phyloP scores from a whole-genome alignment of 1,140 invertebrate genomes.

The Homarus americanus region DNA sequence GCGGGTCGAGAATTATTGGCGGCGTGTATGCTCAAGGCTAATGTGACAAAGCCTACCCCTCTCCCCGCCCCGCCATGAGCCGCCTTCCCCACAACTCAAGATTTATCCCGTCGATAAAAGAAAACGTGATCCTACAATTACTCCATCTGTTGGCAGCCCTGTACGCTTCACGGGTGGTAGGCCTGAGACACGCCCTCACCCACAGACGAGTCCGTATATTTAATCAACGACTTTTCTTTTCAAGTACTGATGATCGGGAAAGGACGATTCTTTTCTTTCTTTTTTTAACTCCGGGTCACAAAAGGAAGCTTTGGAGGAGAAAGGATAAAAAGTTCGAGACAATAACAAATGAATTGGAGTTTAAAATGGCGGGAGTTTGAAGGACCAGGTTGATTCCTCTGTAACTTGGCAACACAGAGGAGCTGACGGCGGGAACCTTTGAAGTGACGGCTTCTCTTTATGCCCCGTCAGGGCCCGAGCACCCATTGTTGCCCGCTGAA shows the following conservation, averaged over 20 bases:
- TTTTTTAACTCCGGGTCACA: neutral
- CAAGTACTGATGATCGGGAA: conserved; percentile 1
- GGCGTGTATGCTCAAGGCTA: conserved; percentile 26
- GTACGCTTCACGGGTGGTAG: conserved; percentile 37
- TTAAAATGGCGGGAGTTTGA: conserved; percentile 17
- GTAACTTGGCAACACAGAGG: conserved; percentile 34
- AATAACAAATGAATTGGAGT: conserved; percentile 40
- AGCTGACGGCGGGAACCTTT: conserved; percentile 48
- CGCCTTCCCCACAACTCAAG: neutral
- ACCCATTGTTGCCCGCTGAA: conserved; percentile 52
- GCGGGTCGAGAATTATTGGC: conserved; percentile 1
- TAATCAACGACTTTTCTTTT: conserved; percentile 27
- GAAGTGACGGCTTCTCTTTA: conserved; percentile 68
- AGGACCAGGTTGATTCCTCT: conserved; percentile 14
- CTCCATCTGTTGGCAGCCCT: conserved; percentile 42
- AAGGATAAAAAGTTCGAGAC: neutral
- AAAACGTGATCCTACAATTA: conserved; percentile 44
- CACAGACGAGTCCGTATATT: neutral
- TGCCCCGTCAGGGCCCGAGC: conserved; percentile 57
- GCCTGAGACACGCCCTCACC: neutral
- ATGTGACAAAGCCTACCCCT: conserved; percentile 31
- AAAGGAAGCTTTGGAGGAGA: neutral
- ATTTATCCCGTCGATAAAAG: conserved; percentile 30
- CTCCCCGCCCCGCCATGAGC: too few species aligned
- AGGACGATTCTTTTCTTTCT: neutral